phyloP scores from a whole-genome alignment of 2,888 invertebrate species.

The Acanthosepion lycidas region DNA sequence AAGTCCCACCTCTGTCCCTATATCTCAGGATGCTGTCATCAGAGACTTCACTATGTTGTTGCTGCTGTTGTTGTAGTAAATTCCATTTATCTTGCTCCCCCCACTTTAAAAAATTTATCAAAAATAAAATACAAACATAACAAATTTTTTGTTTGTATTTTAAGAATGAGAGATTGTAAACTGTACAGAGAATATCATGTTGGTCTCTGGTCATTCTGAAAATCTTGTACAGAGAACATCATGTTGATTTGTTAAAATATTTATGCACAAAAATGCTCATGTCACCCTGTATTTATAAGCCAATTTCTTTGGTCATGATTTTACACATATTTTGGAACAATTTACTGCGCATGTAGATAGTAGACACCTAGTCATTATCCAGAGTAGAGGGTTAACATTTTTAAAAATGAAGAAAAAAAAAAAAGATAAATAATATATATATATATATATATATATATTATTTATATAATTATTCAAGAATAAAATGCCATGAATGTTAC shows the following conservation, averaged over 20 bases:
- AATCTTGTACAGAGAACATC: slow-evolving; percentile 38
- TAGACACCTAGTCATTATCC: background rate
- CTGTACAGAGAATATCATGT: background rate
- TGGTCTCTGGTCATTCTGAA: background rate
- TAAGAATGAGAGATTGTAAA: background rate
- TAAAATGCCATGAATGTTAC: too few species aligned
- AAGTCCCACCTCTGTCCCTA: background rate
- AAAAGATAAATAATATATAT: too few species aligned
- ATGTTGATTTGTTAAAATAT: slow-evolving; percentile 44
- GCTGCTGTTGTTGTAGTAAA: background rate
- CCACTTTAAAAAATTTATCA: background rate
- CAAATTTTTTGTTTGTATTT: background rate
- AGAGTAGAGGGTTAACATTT: background rate
- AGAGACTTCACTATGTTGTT: background rate
- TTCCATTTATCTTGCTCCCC: slow-evolving; percentile 4
- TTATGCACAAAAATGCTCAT: slow-evolving; percentile 40
- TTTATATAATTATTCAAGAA: too few species aligned
- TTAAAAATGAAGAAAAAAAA: too few species aligned
- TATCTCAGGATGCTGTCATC: slow-evolving; percentile 33
- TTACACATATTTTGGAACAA: slow-evolving; percentile 21
- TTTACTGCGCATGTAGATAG: slow-evolving; percentile 33
- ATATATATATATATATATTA: too few species aligned
- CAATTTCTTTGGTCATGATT: slow-evolving; percentile 33
- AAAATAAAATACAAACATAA: background rate
- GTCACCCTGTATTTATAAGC: slow-evolving; percentile 8